These are phyloP conservation scores for Ceratosolen solmsi DNA, from an alignment of 1,140 invertebrate species.

Conservation along the genomic window DNA sequence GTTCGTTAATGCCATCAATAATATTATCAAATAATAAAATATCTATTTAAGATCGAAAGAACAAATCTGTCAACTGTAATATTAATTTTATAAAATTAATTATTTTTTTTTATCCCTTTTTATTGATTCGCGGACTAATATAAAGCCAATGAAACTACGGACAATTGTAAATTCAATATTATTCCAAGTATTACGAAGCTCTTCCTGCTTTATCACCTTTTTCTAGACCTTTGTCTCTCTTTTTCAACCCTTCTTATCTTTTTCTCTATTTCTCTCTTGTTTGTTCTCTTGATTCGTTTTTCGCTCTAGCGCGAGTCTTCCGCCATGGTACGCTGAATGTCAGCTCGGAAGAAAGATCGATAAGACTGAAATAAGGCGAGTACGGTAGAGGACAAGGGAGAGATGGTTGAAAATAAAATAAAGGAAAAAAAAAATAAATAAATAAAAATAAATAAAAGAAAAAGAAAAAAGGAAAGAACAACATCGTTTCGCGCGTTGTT, in stretches of 20 bases:
- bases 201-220: neutral
- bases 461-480: neutral
- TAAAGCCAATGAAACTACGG: too few relatives aligned
- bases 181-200: neutral
- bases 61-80: too few relatives aligned
- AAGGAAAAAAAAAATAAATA: too few relatives aligned
- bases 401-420: neutral
- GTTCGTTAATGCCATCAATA: too few relatives aligned
- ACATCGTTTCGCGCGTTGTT: constrained; percentile 32
- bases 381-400: constrained; percentile 43
- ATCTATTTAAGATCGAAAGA: too few relatives aligned
- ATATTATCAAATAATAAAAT: too few relatives aligned
- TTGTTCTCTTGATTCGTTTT: constrained; percentile 37
- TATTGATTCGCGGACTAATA: too few relatives aligned
- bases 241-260: constrained; percentile 16
- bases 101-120: too few relatives aligned
- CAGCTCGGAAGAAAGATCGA: constrained; percentile 53
- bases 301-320: constrained; percentile 19
- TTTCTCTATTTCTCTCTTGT: constrained; percentile 44
- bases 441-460: too few relatives aligned
- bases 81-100: too few relatives aligned
- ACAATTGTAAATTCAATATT: neutral
- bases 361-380: constrained; percentile 51
- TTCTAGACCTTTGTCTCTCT: constrained; percentile 30
- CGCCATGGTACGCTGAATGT: constrained; percentile 34